Conservation (phyloP, 2,113 vertebrate genomes). For the Gasterosteus aculeatus region DNA sequence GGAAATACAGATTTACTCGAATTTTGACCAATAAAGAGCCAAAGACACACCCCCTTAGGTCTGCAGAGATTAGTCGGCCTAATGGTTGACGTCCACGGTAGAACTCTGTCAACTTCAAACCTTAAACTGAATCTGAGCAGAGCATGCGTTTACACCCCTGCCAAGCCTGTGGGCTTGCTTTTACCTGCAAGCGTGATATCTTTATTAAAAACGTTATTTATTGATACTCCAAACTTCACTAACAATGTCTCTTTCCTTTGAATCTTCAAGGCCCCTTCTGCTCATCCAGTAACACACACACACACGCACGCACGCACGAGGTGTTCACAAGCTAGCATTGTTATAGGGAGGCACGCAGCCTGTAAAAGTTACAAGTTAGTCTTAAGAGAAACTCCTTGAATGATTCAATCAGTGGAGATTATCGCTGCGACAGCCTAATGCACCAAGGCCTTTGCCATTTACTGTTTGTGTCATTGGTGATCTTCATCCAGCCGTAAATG, state of each 20-base stretch:
- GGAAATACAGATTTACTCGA: neutral
- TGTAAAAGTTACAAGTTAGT: slow-evolving; percentile 34
- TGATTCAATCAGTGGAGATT: slow-evolving; percentile 61
- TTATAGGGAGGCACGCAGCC: slow-evolving; percentile 24
- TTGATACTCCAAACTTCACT: neutral
- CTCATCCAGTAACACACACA: slow-evolving; percentile 8
- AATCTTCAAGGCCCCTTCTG: neutral
- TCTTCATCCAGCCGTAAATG: slow-evolving; percentile 77
- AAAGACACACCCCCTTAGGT: neutral
- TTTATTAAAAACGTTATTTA: neutral
- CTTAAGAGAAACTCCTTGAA: slow-evolving; percentile 61
- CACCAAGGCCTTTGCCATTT: slow-evolving; percentile 66
- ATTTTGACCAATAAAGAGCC: neutral
- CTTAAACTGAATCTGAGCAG: neutral
- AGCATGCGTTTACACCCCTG: neutral
- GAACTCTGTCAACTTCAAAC: neutral
- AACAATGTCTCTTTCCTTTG: slow-evolving; percentile 1
- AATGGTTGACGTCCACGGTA: neutral
- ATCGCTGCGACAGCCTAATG: slow-evolving; percentile 69
- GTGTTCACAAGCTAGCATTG: slow-evolving; percentile 29
- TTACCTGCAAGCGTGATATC: neutral
- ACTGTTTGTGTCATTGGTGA: slow-evolving; percentile 71
- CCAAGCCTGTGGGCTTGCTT: neutral
- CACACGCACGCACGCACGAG: neutral
- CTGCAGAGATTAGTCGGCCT: neutral